Evolutionary conservation across 2,888 invertebrate species (phyloP).

Genomic region (Lydus trimaculatus): DNA sequence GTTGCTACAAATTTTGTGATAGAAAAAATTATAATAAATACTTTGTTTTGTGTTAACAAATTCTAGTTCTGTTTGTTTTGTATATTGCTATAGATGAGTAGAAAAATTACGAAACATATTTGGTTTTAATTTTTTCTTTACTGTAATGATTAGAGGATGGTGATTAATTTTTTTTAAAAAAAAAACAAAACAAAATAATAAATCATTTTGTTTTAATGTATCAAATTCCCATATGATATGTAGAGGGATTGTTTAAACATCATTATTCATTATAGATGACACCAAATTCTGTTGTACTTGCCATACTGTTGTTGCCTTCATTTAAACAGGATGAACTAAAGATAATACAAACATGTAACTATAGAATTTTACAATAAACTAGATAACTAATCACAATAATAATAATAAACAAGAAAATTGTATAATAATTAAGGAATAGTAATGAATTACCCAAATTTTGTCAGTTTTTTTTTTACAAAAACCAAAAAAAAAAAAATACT

Average conservation of each 20-base stretch:
- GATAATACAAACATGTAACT: constrained; percentile 10
- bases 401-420: background rate
- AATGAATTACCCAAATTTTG: background rate
- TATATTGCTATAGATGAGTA: constrained; percentile 56
- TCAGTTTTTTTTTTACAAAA: background rate
- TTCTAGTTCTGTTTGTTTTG: constrained; percentile 33
- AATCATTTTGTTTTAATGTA: constrained; percentile 47
- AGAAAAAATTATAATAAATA: constrained; percentile 30
- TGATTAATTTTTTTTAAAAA: too few relatives aligned
- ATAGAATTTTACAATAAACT: constrained; percentile 3
- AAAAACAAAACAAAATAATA: constrained; percentile 57
- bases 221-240: constrained; percentile 55
- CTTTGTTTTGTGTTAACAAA: constrained; percentile 32
- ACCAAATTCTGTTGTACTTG: constrained; percentile 11
- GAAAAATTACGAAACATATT: constrained; percentile 44
- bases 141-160: constrained; percentile 50
- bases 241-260: constrained; percentile 48
- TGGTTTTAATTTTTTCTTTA: constrained; percentile 38
- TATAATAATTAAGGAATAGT: background rate
- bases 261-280: constrained; percentile 33
- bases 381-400: constrained; percentile 7
- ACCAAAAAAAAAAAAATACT: background rate
- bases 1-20: constrained; percentile 18
- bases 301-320: constrained; percentile 23
- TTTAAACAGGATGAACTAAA: constrained; percentile 22